Evolutionary conservation across 2,113 vertebrate species (phyloP).

Genomic region (Microcebus jonahi): DNA sequence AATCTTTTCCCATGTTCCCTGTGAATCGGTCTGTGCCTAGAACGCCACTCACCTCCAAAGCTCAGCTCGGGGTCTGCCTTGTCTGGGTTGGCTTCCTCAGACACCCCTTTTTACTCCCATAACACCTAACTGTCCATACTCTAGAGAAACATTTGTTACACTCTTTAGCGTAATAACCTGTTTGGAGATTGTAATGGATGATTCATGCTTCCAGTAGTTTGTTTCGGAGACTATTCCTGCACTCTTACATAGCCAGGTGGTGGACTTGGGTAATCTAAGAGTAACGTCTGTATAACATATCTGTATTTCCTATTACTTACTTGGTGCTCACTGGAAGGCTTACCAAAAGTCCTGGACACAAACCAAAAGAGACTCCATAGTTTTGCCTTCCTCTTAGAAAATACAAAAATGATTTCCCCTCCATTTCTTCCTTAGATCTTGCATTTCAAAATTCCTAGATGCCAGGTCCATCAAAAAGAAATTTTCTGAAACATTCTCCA

Average conservation of each 20-base stretch:
- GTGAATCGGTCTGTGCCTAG: background rate
- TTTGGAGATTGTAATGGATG: background rate
- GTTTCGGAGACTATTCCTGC: slow-evolving; percentile 20
- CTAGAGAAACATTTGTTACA: background rate
- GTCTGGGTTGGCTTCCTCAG: background rate
- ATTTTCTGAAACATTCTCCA: background rate
- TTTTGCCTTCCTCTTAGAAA: background rate
- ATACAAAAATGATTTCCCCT: background rate
- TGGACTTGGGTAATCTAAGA: background rate
- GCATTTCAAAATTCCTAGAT: background rate
- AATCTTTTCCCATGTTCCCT: background rate
- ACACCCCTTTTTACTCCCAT: background rate
- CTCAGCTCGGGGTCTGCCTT: background rate
- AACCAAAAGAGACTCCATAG: background rate
- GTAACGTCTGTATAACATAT: background rate
- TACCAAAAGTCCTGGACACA: background rate
- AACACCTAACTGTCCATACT: background rate
- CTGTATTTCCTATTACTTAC: background rate
- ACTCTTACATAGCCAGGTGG: background rate
- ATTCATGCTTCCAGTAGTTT: background rate
- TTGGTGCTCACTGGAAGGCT: background rate
- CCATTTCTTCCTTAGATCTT: background rate
- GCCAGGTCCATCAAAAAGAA: background rate
- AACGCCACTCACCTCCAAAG: background rate
- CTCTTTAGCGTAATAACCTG: background rate